Base-by-base conservation (phyloP, 2,113 vertebrate genomes). In the Perccottus glenii region DNA sequence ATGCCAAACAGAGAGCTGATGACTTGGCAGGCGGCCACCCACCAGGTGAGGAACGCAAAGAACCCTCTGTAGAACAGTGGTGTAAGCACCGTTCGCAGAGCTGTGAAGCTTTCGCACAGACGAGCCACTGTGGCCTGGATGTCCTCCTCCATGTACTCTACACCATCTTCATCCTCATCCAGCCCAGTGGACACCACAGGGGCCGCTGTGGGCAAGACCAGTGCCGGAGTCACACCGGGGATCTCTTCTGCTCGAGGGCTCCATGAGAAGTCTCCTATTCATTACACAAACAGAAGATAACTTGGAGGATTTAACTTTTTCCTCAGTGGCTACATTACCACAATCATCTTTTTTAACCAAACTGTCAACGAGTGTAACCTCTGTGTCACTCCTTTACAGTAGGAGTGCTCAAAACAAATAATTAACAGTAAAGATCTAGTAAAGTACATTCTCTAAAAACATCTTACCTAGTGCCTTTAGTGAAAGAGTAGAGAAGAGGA, bases 31-130 rank as follows among this genome's bases (percentile, higher is more conserved):
- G 92, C 92, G 0, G 96, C 94, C 9, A 96, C 93, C 98, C 98
- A 99, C 98, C 97, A 99, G 14, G 94, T 94, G 71, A 98, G 80
- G 87, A 96, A 99, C 73, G 96, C 90, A 0, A 99, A 94, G 59
- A 98, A 70, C 0, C 97, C 95, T 0, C 94, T 88, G 78, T 94
- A 94, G 85, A 99, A 94, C 14, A 93, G 78, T 0, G 96, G 96
- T 0, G 94, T 94, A 45, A 97, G 86, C 77, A 96, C 63, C 0
- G 90, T 35, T 0, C 94, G 86, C 51, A 98, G 85, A 0, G 91
- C 82, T 0, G 77, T 33, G 66, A 96, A 89, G 27, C 82, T 70
- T 12, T 92, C 91, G 0, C 89, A 80, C 63, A 98, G 88, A 62
- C 87, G 94, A 12, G 94, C 92, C 4, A 93, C 96, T 0, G 88